Evolutionary conservation across 2,888 invertebrate genomes (phyloP).

Genomic region (Polydrusus tereticollis): DNA sequence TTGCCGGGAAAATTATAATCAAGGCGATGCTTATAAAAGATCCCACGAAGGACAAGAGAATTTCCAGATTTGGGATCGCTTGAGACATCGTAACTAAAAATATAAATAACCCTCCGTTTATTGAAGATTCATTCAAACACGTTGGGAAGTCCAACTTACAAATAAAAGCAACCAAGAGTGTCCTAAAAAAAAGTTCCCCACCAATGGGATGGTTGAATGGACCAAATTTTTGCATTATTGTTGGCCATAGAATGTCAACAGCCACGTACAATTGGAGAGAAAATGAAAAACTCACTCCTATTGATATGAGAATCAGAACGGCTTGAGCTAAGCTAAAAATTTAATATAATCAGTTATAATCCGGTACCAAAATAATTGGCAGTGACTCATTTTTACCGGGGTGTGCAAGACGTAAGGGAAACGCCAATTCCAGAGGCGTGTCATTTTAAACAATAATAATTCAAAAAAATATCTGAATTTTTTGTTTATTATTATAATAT

Average conservation of each 20-base stretch:
- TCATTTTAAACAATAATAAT: too few relatives aligned
- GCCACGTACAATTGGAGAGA: constrained; percentile 35
- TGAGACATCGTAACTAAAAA: constrained; percentile 36
- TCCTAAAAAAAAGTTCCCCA: constrained; percentile 27
- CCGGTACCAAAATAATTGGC: too few relatives aligned
- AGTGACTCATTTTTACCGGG: too few relatives aligned
- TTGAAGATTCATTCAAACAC: too few relatives aligned
- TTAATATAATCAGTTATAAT: background rate
- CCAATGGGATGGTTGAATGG: constrained; percentile 20
- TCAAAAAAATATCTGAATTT: too few relatives aligned
- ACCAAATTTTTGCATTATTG: constrained; percentile 25
- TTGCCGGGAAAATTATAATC: constrained; percentile 35
- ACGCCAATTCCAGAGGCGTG: too few relatives aligned
- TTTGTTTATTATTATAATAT: too few relatives aligned
- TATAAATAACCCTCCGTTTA: background rate
- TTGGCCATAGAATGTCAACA: constrained; percentile 30
- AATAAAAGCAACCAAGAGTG: constrained; percentile 23
- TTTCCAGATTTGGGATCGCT: constrained; percentile 33
- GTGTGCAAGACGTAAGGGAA: too few relatives aligned
- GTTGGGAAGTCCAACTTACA: too few relatives aligned
- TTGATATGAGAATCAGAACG: constrained; percentile 28
- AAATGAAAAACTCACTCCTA: constrained; percentile 33
- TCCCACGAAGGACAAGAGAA: constrained; percentile 35
- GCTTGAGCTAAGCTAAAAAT: constrained; percentile 32
- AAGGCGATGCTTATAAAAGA: constrained; percentile 33